A percentile compares a stretch with the other conserved stretches of the same genome.
phyloP scores from a whole-genome alignment of 2,888 invertebrate species.

The Tachina fera region DNA sequence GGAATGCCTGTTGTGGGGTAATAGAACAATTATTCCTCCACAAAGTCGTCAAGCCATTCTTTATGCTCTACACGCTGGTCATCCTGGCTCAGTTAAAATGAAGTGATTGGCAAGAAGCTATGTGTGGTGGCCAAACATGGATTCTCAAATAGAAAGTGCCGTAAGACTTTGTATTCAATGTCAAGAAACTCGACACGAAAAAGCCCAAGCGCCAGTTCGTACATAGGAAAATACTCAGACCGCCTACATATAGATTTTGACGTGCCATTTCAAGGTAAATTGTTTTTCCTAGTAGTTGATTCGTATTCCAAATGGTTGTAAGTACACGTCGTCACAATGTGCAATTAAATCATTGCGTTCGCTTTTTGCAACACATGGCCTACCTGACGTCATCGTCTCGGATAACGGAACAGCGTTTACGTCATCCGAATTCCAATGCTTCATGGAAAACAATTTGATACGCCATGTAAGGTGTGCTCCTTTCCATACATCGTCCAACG shows the following conservation, averaged over 20 bases:
- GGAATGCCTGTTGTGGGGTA: slow-evolving; percentile 66
- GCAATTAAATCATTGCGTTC: neutral
- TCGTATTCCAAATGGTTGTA: neutral
- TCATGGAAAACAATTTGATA: slow-evolving; percentile 11
- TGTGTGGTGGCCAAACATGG: neutral
- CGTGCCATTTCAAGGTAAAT: no score
- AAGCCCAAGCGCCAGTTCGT: neutral
- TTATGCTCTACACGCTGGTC: neutral
- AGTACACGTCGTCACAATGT: neutral
- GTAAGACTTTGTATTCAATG: no score
- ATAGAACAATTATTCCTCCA: slow-evolving; percentile 45
- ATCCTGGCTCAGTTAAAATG: slow-evolving; percentile 8
- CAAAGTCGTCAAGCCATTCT: neutral
- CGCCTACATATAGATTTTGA: neutral
- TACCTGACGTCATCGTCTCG: slow-evolving; percentile 38
- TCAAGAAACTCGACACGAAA: no score
- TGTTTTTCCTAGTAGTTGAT: neutral
- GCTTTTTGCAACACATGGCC: slow-evolving; percentile 37
- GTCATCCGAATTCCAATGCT: neutral
- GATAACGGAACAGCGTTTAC: slow-evolving; percentile 4
- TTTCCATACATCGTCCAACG: slow-evolving; percentile 26
- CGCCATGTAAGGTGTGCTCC: neutral
- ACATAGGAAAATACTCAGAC: neutral
- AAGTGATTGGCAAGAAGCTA: slow-evolving; percentile 15
- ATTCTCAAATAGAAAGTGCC: no score